Evolutionary conservation across 2,888 invertebrate genomes (phyloP), one percentile per base, ranked within the genome.

Genomic region (Alviniconcha strummeri): DNA sequence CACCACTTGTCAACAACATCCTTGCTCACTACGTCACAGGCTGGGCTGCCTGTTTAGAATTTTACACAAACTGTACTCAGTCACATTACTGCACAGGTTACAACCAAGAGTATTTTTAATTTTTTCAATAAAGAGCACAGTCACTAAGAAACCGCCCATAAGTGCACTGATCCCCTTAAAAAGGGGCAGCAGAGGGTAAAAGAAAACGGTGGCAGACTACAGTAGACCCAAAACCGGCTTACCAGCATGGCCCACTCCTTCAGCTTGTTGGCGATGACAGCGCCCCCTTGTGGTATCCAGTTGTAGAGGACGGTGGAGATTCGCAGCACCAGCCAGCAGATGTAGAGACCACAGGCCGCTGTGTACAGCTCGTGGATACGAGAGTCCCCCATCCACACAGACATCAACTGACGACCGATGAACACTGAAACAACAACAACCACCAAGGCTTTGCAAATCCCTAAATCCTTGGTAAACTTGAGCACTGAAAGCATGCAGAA

Each of bases 311-410:
- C 95, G 11, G 97, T 96, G 52, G 96, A 95, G 19, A 97, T 97
- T 67, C 98, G 96, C 0, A 97, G 96, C n/a, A 96, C 94, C 86
- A 98, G 95, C 98, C 99, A 99, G 94, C 98, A 98, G 19, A 98
- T 95, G 94, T 99, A 99, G 88, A 98, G 96, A 7, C 99, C 97
- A 92, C 97, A 97, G 0, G 98, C 98, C 0, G 98, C 97, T 0
- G 99, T 99, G 93, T 99, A 99, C 6, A 99, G 94, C 94, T 99
- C 99, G 93, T 99, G 99, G 0, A 98, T 97, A 86, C 94, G 93
- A 4, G 92, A 94, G 71, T 96, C 96, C 2, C 96, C 96, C 89
- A 97, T 95, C 97, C 97, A 97, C 7, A 98, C 90, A 0, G 96
- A 95, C 97, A 98, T 97, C 52, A 98, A 96, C 89, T 96, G 96